A percentile compares a stretch with the other conserved stretches of the same genome.
Evolutionary conservation across 2,797 vertebrate genomes (phyloP).

Genomic region (Anableps anableps): DNA sequence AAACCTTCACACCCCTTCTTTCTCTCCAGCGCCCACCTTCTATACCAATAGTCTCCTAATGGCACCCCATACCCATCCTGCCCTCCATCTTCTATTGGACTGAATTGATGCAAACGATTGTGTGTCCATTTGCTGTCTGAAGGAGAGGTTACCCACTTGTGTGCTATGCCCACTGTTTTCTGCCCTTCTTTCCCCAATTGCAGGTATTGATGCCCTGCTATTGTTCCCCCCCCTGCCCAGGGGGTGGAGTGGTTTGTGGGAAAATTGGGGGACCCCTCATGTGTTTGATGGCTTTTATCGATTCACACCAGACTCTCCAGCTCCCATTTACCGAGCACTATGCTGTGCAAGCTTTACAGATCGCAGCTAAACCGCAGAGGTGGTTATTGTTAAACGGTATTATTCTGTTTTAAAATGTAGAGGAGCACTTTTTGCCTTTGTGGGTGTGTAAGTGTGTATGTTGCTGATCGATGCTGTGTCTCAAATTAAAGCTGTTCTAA

Average conservation of each 20-base stretch:
- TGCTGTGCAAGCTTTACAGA: conserved; percentile 55
- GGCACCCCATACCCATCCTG: conserved; percentile 61
- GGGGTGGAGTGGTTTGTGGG: conserved; percentile 81
- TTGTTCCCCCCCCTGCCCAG: conserved; percentile 76
- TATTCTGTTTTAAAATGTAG: conserved; percentile 51
- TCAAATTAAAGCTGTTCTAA: conserved; percentile 28
- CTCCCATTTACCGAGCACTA: conserved; percentile 60
- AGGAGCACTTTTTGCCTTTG: conserved; percentile 25
- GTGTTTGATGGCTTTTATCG: conserved; percentile 82
- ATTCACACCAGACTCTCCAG: conserved; percentile 70
- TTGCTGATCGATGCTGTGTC: conserved; percentile 34
- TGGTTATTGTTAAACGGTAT: conserved; percentile 55
- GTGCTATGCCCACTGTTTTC: conserved; percentile 59
- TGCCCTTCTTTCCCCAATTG: conserved; percentile 76
- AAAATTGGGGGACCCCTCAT: conserved; percentile 80
- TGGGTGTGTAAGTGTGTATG: background rate
- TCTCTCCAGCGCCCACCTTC: conserved; percentile 57
- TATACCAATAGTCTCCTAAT: conserved; percentile 70
- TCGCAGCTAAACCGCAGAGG: conserved; percentile 44
- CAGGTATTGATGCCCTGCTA: conserved; percentile 81
- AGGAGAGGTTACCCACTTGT: conserved; percentile 73
- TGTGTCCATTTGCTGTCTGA: conserved; percentile 74
- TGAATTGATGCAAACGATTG: conserved; percentile 82
- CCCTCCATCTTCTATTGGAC: conserved; percentile 76
- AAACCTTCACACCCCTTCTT: conserved; percentile 59